Evolutionary conservation across 2,113 vertebrate species (phyloP).

Genomic region (Corynorhinus townsendii): DNA sequence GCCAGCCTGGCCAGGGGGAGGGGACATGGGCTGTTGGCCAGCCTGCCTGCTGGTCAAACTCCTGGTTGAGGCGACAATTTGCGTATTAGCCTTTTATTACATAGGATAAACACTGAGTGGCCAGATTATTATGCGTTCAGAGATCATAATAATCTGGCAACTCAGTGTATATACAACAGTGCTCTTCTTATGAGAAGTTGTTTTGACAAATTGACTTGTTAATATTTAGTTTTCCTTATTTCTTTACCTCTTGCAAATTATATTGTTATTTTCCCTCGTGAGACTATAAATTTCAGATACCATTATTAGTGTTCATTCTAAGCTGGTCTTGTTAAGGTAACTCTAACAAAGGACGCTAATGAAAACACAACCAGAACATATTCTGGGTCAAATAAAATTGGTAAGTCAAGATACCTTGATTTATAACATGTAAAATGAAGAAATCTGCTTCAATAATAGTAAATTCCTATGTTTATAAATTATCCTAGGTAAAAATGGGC

Average conservation of each 20-base stretch:
- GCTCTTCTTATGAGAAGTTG: background rate
- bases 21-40: too few relatives aligned
- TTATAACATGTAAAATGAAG: slow-evolving; percentile 24
- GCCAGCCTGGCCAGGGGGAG: too few relatives aligned
- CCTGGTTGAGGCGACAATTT: too few relatives aligned
- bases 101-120: too few relatives aligned
- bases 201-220: background rate
- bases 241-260: background rate
- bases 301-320: slow-evolving; percentile 14
- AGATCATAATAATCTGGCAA: too few relatives aligned
- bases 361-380: background rate
- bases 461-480: background rate
- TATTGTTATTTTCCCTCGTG: background rate
- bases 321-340: background rate
- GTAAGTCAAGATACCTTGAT: slow-evolving; percentile 10
- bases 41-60: too few relatives aligned
- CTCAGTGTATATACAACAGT: background rate
- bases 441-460: slow-evolving; percentile 24
- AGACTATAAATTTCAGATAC: background rate
- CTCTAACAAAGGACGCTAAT: slow-evolving; percentile 24
- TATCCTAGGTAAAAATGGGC: background rate
- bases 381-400: slow-evolving; percentile 9
- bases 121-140: too few relatives aligned
- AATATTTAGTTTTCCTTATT: slow-evolving; percentile 7
- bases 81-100: too few relatives aligned